A percentile compares a stretch with the other conserved stretches of the same genome.
Evolutionary conservation across 92 coral and sea anemone species (phyloP).

Genomic region (Actinernus sp.): DNA sequence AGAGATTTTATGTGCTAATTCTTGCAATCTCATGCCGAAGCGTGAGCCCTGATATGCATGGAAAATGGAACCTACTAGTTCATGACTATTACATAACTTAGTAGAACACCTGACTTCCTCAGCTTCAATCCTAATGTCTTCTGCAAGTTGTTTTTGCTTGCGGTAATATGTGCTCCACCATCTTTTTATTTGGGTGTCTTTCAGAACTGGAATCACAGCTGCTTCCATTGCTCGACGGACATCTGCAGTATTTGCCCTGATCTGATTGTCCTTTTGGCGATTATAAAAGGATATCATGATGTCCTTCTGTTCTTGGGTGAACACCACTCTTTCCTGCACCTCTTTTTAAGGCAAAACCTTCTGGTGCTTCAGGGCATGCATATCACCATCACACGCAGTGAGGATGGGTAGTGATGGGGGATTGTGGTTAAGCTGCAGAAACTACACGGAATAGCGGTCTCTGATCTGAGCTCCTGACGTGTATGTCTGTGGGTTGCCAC

Average conservation of each 20-base stretch:
- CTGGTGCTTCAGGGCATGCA: neutral
- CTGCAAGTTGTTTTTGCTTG: conserved; percentile 41
- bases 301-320: conserved; percentile 45
- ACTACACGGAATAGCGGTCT: conserved; percentile 19
- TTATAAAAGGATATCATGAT: conserved; percentile 43
- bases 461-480: neutral
- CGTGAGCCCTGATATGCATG: too few relatives aligned
- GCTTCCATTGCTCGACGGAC: conserved; percentile 29
- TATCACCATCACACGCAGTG: neutral
- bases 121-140: conserved; percentile 28
- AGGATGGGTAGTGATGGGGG: neutral
- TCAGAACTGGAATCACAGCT: conserved; percentile 34
- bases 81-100: too few relatives aligned
- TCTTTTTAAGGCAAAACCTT: conserved; percentile 20
- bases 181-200: conserved; percentile 53
- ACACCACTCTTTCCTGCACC: conserved; percentile 9
- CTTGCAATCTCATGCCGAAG: too few relatives aligned
- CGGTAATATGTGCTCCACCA: conserved; percentile 60
- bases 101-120: too few relatives aligned
- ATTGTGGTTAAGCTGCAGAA: conserved; percentile 3
- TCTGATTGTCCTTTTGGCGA: conserved; percentile 15
- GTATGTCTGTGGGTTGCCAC: conserved; percentile 24
- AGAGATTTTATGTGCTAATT: too few relatives aligned
- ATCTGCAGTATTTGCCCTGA: conserved; percentile 44
- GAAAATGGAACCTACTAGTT: too few relatives aligned